Conservation (phyloP, 2,113 vertebrate species). For the Thomomys bottae region DNA sequence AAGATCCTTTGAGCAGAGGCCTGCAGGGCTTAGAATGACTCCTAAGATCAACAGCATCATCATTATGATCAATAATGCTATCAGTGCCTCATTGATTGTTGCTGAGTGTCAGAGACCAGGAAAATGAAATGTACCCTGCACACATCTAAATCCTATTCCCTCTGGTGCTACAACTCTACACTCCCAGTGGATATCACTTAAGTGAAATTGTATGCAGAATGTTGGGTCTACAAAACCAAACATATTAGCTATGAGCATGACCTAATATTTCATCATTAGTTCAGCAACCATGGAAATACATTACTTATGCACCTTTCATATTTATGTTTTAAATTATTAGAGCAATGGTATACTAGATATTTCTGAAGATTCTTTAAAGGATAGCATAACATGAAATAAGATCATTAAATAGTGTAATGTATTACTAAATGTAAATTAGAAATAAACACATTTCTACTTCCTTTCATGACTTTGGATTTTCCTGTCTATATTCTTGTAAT, state of each 20-base stretch:
- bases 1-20: slow-evolving; percentile 22
- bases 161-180: not conserved
- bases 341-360: not conserved
- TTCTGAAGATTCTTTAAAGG: slow-evolving; percentile 51
- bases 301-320: not conserved
- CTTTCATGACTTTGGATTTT: not conserved
- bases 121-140: slow-evolving; percentile 54
- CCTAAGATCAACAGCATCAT: slow-evolving; percentile 62
- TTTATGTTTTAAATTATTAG: not conserved
- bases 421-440: slow-evolving; percentile 6
- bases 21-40: slow-evolving; percentile 14
- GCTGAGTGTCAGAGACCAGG: slow-evolving; percentile 65
- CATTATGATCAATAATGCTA: slow-evolving; percentile 70
- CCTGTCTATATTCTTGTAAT: not conserved
- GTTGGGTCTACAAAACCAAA: not conserved
- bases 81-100: slow-evolving; percentile 73
- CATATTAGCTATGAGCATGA: not conserved
- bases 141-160: slow-evolving; percentile 52
- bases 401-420: not conserved
- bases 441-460: slow-evolving; percentile 18
- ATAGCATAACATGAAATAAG: not conserved
- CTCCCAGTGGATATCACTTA: slow-evolving; percentile 7
- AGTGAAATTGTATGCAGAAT: slow-evolving; percentile 53
- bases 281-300: not conserved
- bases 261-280: not conserved